Evolutionary conservation across 2,113 vertebrate genomes (phyloP).

Genomic region (Aegithalos caudatus): DNA sequence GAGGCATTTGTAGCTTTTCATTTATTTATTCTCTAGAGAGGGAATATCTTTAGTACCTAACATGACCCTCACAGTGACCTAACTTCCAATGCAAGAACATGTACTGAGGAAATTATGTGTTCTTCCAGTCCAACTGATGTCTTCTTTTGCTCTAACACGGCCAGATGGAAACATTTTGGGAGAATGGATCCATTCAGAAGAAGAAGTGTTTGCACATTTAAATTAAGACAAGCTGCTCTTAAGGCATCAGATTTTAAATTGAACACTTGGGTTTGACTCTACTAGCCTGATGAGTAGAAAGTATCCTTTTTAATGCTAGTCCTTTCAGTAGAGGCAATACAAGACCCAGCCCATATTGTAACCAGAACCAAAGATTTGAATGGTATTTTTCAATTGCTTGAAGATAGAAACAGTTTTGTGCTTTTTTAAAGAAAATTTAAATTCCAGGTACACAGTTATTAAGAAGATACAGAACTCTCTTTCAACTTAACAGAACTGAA

Average conservation of each 20-base stretch:
- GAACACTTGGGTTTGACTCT: conserved; percentile 17
- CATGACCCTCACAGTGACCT: conserved; percentile 30
- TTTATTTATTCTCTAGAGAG: conserved; percentile 41
- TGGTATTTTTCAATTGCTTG: background rate
- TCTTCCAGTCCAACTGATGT: conserved; percentile 14
- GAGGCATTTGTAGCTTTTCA: conserved; percentile 28
- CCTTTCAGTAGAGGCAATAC: background rate
- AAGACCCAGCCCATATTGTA: background rate
- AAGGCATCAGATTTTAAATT: conserved; percentile 26
- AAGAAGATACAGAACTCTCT: background rate
- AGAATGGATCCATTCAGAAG: conserved; percentile 40
- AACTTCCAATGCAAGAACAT: conserved; percentile 34
- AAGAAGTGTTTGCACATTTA: conserved; percentile 47
- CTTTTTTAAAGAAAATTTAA: background rate
- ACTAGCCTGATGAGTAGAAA: background rate
- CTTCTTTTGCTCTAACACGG: conserved; percentile 26
- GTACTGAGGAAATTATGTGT: background rate
- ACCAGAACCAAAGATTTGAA: background rate
- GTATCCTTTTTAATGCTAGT: conserved; percentile 1
- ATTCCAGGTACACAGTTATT: background rate
- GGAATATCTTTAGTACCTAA: conserved; percentile 51
- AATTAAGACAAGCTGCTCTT: conserved; percentile 54
- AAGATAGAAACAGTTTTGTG: background rate
- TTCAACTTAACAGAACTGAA: background rate
- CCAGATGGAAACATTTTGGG: conserved; percentile 53